Percentiles rank a stretch among this genome's conserved stretches.
Conservation (phyloP, 2,113 vertebrate species). For the Lates calcarifer region DNA sequence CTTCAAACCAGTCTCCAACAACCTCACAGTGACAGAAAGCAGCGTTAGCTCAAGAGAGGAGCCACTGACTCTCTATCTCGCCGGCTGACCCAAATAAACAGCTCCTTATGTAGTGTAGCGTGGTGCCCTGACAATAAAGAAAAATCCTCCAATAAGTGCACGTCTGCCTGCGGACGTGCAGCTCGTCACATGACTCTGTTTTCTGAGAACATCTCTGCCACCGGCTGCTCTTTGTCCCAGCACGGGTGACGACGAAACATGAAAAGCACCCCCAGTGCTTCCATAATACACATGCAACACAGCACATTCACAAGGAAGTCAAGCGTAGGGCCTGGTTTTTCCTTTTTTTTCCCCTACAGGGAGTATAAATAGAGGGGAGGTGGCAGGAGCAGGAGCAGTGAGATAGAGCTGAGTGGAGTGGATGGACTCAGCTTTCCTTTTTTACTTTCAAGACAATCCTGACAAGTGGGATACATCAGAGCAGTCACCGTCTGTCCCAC, state of each 20-base stretch:
- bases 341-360: not conserved
- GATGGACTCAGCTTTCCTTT: constrained; percentile 16
- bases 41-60: constrained; percentile 2
- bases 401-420: constrained; percentile 25
- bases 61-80: constrained; percentile 10
- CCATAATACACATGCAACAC: constrained; percentile 43
- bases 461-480: constrained; percentile 23
- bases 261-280: constrained; percentile 43
- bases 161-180: constrained; percentile 31
- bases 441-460: constrained; percentile 24
- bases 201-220: constrained; percentile 50
- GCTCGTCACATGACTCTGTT: constrained; percentile 56
- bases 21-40: not conserved
- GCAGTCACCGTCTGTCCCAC: constrained; percentile 27
- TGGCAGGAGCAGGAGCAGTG: not conserved
- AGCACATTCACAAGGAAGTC: constrained; percentile 50
- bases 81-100: constrained; percentile 70
- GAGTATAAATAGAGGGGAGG: constrained; percentile 31
- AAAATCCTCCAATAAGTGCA: constrained; percentile 11
- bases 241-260: constrained; percentile 3
- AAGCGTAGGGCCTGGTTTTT: constrained; percentile 12
- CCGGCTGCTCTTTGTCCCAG: constrained; percentile 57
- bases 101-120: constrained; percentile 32
- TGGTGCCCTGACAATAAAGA: constrained; percentile 34
- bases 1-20: constrained; percentile 3